A percentile compares a stretch with the other conserved stretches of the same genome.
Evolutionary conservation across 2,113 vertebrate species (phyloP).

Genomic region (Panthera leo): DNA sequence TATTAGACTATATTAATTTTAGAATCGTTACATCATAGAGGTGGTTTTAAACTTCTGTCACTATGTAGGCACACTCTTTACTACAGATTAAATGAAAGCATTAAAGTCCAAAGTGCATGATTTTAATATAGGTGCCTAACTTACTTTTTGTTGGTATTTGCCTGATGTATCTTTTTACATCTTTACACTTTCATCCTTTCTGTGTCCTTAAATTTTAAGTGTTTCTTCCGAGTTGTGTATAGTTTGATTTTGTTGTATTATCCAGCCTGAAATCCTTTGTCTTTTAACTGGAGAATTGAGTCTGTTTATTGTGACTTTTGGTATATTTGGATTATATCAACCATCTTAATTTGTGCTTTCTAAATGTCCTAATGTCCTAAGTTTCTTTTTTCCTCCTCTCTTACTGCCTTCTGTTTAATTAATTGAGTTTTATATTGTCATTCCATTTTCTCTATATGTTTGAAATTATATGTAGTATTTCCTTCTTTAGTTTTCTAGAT

Average conservation of each 20-base stretch:
- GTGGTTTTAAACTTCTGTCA: background rate
- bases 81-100: background rate
- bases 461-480: background rate
- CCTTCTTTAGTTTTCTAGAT: background rate
- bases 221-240: background rate
- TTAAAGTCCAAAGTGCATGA: background rate
- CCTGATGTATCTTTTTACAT: background rate
- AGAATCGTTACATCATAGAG: background rate
- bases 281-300: conserved; percentile 4
- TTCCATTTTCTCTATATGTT: background rate
- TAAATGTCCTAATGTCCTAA: background rate
- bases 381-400: background rate
- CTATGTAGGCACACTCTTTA: background rate
- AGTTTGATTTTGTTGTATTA: background rate
- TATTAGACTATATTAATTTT: background rate
- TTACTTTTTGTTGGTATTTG: background rate
- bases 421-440: background rate
- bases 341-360: background rate
- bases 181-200: background rate
- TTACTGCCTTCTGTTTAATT: background rate
- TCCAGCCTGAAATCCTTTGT: background rate
- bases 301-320: background rate
- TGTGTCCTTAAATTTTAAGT: background rate
- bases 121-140: background rate
- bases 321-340: background rate